These are phyloP conservation scores for Macaca fascicularis DNA, from an alignment of 2,113 vertebrate genomes.

Conservation along the genomic window T2T-MFA8v1.1 NC_088375.1:637001-637500, in stretches of 20 bases:
- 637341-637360: neutral
- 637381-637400: neutral
- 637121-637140: too few species aligned
- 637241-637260: neutral
- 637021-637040: too few species aligned
- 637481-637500: neutral
- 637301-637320: neutral
- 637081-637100: too few species aligned
- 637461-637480: neutral
- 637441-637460: neutral
- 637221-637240: neutral
- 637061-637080: too few species aligned
- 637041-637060: too few species aligned
- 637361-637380: neutral
- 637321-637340: neutral
- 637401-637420: neutral
- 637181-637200: neutral
- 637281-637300: neutral
- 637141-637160: too few species aligned
- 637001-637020: too few species aligned
- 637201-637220: neutral
- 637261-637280: neutral
- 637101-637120: too few species aligned
- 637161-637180: too few species aligned
- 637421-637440: neutral